Evolutionary conservation across 2,888 invertebrate genomes (phyloP).

Genomic region (Euplagia quadripunctaria): DNA sequence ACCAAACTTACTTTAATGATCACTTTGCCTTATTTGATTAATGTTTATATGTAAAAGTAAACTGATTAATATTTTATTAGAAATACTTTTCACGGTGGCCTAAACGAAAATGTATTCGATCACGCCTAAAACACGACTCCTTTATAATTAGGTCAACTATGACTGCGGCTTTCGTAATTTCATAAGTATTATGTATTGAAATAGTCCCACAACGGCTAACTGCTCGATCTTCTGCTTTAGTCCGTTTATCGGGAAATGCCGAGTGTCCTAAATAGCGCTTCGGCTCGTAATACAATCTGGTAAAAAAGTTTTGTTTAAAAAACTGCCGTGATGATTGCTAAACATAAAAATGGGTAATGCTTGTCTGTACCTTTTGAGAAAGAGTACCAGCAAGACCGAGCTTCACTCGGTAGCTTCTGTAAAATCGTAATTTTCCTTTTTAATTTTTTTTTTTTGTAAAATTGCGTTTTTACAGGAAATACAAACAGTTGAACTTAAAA

Average conservation of each 20-base stretch:
- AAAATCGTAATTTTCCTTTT: no score
- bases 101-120: constrained; percentile 4
- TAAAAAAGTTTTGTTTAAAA: not conserved
- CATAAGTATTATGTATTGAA: constrained; percentile 30
- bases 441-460: no score
- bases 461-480: no score
- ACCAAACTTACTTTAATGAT: not conserved
- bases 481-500: no score
- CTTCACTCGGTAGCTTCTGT: no score
- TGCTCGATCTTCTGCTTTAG: not conserved
- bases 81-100: not conserved
- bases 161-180: constrained; percentile 38
- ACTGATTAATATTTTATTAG: not conserved
- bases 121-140: constrained; percentile 3
- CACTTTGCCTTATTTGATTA: not conserved
- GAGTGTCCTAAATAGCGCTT: not conserved
- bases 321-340: not conserved
- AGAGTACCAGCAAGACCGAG: no score
- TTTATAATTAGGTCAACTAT: constrained; percentile 37
- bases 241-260: not conserved
- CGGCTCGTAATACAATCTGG: not conserved
- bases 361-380: not conserved
- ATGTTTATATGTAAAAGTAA: not conserved
- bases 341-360: not conserved
- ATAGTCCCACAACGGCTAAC: not conserved